Percentiles rank a stretch among this genome's conserved stretches.
These are phyloP conservation scores for Andrena flavipes DNA, from an alignment of 2,888 invertebrate genomes.

Conservation along the genomic window DNA sequence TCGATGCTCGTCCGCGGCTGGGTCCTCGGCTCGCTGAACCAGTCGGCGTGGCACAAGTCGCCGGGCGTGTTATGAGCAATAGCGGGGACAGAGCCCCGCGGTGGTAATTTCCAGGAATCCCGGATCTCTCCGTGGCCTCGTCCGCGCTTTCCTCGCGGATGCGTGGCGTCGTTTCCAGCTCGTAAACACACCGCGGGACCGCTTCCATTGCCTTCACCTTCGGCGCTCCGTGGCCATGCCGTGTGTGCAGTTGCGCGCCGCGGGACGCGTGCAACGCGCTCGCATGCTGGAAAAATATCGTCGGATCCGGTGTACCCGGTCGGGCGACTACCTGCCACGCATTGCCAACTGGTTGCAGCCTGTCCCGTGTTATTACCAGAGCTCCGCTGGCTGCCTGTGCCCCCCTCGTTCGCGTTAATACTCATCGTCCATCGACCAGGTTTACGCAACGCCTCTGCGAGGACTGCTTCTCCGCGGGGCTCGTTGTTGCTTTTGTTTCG, in stretches of 20 bases:
- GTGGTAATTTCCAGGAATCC: constrained; percentile 68
- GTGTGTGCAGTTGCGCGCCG: neutral
- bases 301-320: constrained; percentile 50
- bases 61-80: constrained; percentile 65
- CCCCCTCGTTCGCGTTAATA: constrained; percentile 13
- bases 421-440: constrained; percentile 23
- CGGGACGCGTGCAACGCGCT: neutral
- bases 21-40: constrained; percentile 70
- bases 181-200: constrained; percentile 53
- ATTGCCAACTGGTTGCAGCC: neutral
- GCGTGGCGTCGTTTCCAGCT: constrained; percentile 47
- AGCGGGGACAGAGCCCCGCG: constrained; percentile 36
- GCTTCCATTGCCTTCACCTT: constrained; percentile 69
- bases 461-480: constrained; percentile 1
- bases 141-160: constrained; percentile 59
- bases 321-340: constrained; percentile 29
- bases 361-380: neutral
- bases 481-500: constrained; percentile 21
- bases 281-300: constrained; percentile 44
- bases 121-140: constrained; percentile 66
- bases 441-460: constrained; percentile 24
- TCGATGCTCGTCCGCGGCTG: neutral
- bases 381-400: neutral
- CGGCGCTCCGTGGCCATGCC: constrained; percentile 22
- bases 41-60: constrained; percentile 61